Evolutionary conservation across 2,797 vertebrate genomes (phyloP).

Genomic region (Austrolebias charrua): DNA sequence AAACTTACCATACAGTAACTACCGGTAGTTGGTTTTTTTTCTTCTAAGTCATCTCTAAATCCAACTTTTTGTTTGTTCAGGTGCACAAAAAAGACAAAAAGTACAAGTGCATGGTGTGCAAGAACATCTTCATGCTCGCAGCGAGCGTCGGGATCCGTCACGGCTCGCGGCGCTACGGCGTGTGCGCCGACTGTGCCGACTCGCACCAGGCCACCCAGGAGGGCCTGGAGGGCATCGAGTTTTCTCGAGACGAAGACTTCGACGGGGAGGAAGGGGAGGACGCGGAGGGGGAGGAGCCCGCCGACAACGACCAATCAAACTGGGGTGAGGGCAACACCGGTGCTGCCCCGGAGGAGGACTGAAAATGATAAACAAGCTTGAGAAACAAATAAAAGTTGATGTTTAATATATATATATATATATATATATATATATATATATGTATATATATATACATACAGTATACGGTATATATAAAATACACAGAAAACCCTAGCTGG

Average conservation of each 20-base stretch:
- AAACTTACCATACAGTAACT: no score
- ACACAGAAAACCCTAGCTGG: slow-evolving; percentile 77
- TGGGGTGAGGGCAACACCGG: slow-evolving; percentile 88
- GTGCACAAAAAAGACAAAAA: slow-evolving; percentile 99
- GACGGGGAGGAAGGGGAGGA: slow-evolving; percentile 88
- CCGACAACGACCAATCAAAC: slow-evolving; percentile 90
- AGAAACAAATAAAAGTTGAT: slow-evolving; percentile 70
- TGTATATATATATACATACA: slow-evolving; percentile 48
- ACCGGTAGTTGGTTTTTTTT: no score
- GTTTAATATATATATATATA: slow-evolving; percentile 72
- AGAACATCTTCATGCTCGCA: slow-evolving; percentile 99
- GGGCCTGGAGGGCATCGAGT: slow-evolving; percentile 92
- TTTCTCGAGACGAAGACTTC: slow-evolving; percentile 92
- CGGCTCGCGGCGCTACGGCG: slow-evolving; percentile 95
- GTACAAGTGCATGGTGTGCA: slow-evolving; percentile 99
- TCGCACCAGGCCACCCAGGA: slow-evolving; percentile 95
- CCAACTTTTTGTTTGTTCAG: slow-evolving; percentile 59
- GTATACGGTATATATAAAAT: no score
- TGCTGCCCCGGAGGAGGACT: slow-evolving; percentile 84
- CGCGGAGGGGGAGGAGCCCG: slow-evolving; percentile 90
- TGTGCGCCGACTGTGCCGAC: slow-evolving; percentile 97
- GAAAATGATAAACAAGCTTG: slow-evolving; percentile 67
- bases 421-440: slow-evolving; percentile 46
- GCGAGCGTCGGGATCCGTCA: slow-evolving; percentile 98
- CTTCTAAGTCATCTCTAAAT: no score